Percentiles rank a stretch among this genome's conserved stretches.
Evolutionary conservation across 2,797 vertebrate species (phyloP).

Genomic region (Merluccius polli): DNA sequence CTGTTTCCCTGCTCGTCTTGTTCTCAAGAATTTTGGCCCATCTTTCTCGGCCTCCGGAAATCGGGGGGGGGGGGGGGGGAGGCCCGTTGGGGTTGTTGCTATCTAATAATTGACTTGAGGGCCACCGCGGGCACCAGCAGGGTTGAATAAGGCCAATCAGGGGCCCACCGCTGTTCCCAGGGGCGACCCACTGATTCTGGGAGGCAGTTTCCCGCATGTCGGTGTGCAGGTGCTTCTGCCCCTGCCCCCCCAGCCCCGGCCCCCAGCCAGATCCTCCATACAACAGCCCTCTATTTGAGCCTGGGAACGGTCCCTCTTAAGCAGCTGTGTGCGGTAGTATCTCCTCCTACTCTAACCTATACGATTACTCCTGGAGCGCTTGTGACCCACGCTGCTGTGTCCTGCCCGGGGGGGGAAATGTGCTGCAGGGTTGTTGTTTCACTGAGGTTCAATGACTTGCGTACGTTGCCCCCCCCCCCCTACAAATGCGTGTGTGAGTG

Average conservation of each 20-base stretch:
- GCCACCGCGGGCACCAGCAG: conserved; percentile 51
- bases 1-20: background rate
- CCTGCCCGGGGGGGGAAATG: background rate
- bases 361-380: background rate
- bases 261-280: conserved; percentile 32
- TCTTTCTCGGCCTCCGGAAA: conserved; percentile 5
- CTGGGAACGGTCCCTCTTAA: conserved; percentile 27
- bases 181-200: conserved; percentile 53
- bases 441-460: too few species aligned
- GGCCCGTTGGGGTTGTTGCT: conserved; percentile 9
- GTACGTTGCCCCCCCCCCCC: too few species aligned
- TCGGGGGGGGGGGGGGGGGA: background rate
- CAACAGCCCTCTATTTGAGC: conserved; percentile 26
- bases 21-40: conserved; percentile 10
- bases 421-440: background rate
- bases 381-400: conserved; percentile 6
- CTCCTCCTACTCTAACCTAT: conserved; percentile 23
- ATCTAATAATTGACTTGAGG: conserved; percentile 39
- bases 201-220: conserved; percentile 58
- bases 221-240: conserved; percentile 56
- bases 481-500: background rate
- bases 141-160: conserved; percentile 50
- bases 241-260: conserved; percentile 28
- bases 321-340: conserved; percentile 27
- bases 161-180: conserved; percentile 47